Base-by-base conservation (phyloP, 1,140 invertebrate species). In the Ceratoteleas bidentatus region DNA sequence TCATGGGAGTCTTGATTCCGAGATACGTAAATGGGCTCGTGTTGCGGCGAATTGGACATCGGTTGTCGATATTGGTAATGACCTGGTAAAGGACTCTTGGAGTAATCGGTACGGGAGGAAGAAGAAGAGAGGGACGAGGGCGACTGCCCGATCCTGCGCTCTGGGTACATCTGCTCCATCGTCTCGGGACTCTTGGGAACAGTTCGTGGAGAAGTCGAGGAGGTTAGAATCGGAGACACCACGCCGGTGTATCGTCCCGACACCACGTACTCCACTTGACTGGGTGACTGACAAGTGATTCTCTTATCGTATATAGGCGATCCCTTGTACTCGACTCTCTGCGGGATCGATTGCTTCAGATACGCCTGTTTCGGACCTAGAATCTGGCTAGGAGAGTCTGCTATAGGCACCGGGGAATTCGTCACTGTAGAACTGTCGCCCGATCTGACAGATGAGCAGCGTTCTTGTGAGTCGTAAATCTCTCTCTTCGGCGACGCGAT, bases 401-500 rank as follows among this genome's bases (percentile, higher is more conserved):
- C 81, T 34, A 90, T 88, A 8, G 84, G 86, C 0, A 90, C 73
- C 0, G 88, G 89, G 0, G 88, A 90, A 56, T 53, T 61, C 6
- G 85, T 84, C 0, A 81, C 54, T 62, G 61, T 40, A 3, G 68
- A 70, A 13, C 78, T 70, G 2, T 79, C 40, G 32, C 81, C 83
- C 6, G 81, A 32, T 10, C 82, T 81, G 14, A 75, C 84, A 0
- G 76, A 69, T 0, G 84, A 68, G 8, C 87, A 84, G 9, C 74
- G 49, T 6, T 75, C 72, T 49, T 78, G 80, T 0, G 84, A 52
- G 7, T 88, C 87, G 32, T 88, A 88, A 10, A 80, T 38, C 0
- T 90, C 87, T 53, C 88, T 75, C 49, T 90, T 91, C 4, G 90
- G 90, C 0, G 90, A 91, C n/a, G 89, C 90, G 58, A 91, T 91